phyloP scores from a whole-genome alignment of 2,113 vertebrate species.

The Alosa alosa region DNA sequence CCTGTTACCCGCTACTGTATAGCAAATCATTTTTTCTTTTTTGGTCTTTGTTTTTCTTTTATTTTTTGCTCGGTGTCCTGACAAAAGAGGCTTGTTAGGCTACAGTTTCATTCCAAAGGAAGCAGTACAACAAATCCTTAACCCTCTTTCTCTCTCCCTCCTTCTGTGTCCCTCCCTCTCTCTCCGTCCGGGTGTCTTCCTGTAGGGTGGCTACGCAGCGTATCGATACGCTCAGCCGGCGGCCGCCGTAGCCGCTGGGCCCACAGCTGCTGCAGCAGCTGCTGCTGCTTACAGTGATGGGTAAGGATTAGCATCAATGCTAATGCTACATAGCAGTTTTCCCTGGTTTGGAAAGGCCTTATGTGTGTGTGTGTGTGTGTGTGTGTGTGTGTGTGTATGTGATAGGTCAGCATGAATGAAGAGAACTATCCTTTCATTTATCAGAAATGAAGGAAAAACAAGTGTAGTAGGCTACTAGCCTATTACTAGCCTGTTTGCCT shows the following conservation, averaged over 20 bases:
- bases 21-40: background rate
- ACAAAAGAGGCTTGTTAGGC: background rate
- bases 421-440: too few species aligned
- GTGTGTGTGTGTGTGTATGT: too few species aligned
- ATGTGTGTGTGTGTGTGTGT: too few species aligned
- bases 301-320: slow-evolving; percentile 61
- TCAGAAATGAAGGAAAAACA: too few species aligned
- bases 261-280: slow-evolving; percentile 87
- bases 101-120: background rate
- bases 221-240: slow-evolving; percentile 98
- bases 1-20: slow-evolving; percentile 32
- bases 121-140: background rate
- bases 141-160: slow-evolving; percentile 17
- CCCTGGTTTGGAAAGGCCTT: background rate
- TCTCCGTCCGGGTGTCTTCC: slow-evolving; percentile 42
- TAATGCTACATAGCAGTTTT: background rate
- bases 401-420: background rate
- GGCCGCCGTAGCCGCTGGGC: slow-evolving; percentile 91
- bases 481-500: too few species aligned
- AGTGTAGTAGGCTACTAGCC: too few species aligned
- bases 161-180: slow-evolving; percentile 7
- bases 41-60: background rate
- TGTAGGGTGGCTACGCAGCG: slow-evolving; percentile 94
- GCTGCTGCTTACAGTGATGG: slow-evolving; percentile 93
- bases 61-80: background rate